A percentile compares a stretch with the other conserved stretches of the same genome.
These are phyloP conservation scores for Melinopterus prodromus DNA, from an alignment of 2,888 invertebrate species.

Conservation along the genomic window DNA sequence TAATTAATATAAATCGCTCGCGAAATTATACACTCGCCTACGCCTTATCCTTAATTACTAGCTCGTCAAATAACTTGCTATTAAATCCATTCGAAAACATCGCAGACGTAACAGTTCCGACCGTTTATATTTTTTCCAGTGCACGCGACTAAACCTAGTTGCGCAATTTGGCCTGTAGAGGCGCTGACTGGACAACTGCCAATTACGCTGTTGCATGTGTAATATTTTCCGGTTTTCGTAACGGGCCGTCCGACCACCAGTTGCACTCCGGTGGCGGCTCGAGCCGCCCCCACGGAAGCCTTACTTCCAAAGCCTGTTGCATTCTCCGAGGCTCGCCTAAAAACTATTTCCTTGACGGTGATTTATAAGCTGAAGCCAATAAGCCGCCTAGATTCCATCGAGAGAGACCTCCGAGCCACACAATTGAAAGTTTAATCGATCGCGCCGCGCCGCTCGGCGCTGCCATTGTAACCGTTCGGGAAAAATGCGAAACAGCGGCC, in stretches of 20 bases:
- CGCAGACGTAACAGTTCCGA: not conserved
- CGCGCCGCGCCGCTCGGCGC: not conserved
- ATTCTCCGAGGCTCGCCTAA: constrained; percentile 4
- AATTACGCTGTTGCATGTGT: constrained; percentile 60
- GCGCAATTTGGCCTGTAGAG: not conserved
- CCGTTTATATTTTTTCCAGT: not conserved
- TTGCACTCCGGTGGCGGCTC: constrained; percentile 26
- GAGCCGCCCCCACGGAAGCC: constrained; percentile 9
- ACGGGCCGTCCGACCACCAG: constrained; percentile 36
- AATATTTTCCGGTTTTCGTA: constrained; percentile 53
- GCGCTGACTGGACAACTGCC: constrained; percentile 52
- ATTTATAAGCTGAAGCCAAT: constrained; percentile 28
- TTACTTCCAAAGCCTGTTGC: constrained; percentile 32
- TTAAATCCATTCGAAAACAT: too few relatives aligned
- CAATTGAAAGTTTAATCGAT: constrained; percentile 31
- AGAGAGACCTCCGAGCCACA: not conserved
- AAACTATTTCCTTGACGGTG: constrained; percentile 31
- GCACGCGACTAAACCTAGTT: not conserved
- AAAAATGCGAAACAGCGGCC: not conserved
- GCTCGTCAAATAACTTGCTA: too few relatives aligned
- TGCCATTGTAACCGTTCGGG: not conserved
- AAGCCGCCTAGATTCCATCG: constrained; percentile 10
- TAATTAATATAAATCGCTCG: too few relatives aligned
- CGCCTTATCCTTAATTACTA: too few relatives aligned
- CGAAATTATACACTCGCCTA: too few relatives aligned